Evolutionary conservation across 2,888 invertebrate genomes (phyloP), one percentile per base, ranked within the genome.

Genomic region (Morinoia aosen): DNA sequence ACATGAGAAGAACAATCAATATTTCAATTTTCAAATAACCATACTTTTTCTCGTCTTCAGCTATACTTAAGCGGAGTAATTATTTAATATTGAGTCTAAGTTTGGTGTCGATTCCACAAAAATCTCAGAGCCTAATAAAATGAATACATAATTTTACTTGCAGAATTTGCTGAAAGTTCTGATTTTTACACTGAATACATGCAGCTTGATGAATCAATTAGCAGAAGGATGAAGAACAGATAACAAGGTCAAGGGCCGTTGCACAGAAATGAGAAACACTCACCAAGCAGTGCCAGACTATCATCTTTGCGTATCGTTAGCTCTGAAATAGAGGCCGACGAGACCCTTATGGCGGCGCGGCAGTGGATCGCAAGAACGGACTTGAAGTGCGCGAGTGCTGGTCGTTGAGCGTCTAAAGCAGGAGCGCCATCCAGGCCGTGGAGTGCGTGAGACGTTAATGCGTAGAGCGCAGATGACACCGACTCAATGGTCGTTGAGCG

Each of bases 291-390:
- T 33, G 76, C 25, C 76, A 33, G 76, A 61, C 76, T 33, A 7
- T 76, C 76, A 76, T 76, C 76, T 76, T 76, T 76, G 76, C 76
- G 76, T 76, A 76, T 76, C 76, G 76, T 76, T 76, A 76, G 19
- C 76, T 76, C 76, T 76, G 76, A 76, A 76, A 76, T 76, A 76
- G 76, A 76, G 33, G 76, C 76, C 25, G 76, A 76, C 76, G 76
- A 76, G 76, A 33, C 76, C 33, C 76, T 76, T 76, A 76, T 76
- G 76, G 33, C 76, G 76, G 76, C 8, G 33, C 76, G 76, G 76
- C 76, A 76, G 76, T 76, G 76, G 76, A 76, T 76, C 76, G 76
- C 76, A 76, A 76, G 76, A 76, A 76, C 76, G 76, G 76, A 76
- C 76, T 76, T 76, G 25, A 76, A 76, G 76, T 76, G 76, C 19